These are phyloP conservation scores for Luperina testacea DNA, from an alignment of 2,888 invertebrate species.

Conservation along the genomic window DNA sequence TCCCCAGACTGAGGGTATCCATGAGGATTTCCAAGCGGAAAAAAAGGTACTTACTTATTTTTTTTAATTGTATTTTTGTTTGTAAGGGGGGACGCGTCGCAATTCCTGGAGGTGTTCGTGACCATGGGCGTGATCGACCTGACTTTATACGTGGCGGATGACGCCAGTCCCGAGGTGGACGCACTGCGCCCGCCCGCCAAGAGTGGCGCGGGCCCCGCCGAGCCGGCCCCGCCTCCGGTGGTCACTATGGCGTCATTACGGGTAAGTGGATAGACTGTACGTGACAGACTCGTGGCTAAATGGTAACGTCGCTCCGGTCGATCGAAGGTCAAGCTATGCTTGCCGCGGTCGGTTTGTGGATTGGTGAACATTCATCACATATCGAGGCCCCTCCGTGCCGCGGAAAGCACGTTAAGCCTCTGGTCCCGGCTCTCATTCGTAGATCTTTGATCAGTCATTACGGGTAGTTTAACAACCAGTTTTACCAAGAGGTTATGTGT, in stretches of 20 bases:
- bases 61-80: background rate
- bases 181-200: slow-evolving; percentile 67
- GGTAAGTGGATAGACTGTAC: background rate
- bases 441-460: background rate
- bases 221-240: background rate
- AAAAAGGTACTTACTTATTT: background rate
- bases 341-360: background rate
- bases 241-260: too few species aligned
- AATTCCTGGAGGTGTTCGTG: slow-evolving; percentile 81
- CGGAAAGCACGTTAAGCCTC: background rate
- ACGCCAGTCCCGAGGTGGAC: slow-evolving; percentile 64
- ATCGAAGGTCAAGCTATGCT: background rate
- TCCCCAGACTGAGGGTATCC: background rate
- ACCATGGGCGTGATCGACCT: slow-evolving; percentile 84
- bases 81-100: slow-evolving; percentile 69
- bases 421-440: background rate
- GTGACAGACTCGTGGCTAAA: background rate
- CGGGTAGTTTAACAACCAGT: background rate
- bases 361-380: background rate
- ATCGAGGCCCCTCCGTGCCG: background rate
- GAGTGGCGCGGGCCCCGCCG: accelerated
- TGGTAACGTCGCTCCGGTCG: background rate
- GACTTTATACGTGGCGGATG: slow-evolving; percentile 76
- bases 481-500: background rate
- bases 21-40: background rate